These are phyloP conservation scores for Meteorus sp. DNA, from an alignment of 1,140 invertebrate species.

Conservation along the genomic window DNA sequence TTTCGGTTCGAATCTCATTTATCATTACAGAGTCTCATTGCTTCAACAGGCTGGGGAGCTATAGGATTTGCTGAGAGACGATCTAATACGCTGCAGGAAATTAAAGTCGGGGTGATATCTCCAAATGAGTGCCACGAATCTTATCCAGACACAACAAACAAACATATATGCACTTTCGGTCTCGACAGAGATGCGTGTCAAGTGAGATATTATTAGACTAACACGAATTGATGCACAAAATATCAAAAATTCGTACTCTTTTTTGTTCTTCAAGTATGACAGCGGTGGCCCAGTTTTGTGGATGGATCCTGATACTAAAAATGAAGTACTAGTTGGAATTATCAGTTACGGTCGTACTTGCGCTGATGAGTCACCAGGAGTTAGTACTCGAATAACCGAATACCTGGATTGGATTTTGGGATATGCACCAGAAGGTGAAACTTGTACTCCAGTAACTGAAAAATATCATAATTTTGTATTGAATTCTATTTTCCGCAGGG, in stretches of 20 bases:
- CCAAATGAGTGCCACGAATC: slow-evolving; percentile 55
- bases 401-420: slow-evolving; percentile 61
- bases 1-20: too few relatives aligned
- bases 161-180: slow-evolving; percentile 71
- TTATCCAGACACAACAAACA: slow-evolving; percentile 41
- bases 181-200: slow-evolving; percentile 66
- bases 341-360: slow-evolving; percentile 63
- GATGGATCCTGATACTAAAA: slow-evolving; percentile 53
- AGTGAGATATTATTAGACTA: too few relatives aligned
- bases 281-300: slow-evolving; percentile 71
- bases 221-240: slow-evolving; percentile 12
- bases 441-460: too few relatives aligned
- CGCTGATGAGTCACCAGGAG: slow-evolving; percentile 51
- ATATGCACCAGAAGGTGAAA: slow-evolving; percentile 44
- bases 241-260: too few relatives aligned
- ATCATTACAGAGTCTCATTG: too few relatives aligned
- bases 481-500: too few relatives aligned
- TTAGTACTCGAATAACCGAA: slow-evolving; percentile 60
- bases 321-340: slow-evolving; percentile 59
- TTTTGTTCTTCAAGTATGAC: slow-evolving; percentile 60
- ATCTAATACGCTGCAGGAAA: slow-evolving; percentile 64
- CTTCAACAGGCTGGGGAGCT: too few relatives aligned
- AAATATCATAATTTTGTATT: too few relatives aligned
- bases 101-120: slow-evolving; percentile 62
- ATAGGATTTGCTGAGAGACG: too few relatives aligned